A percentile compares a stretch with the other conserved stretches of the same genome.
Evolutionary conservation across 1,140 invertebrate genomes (phyloP).

Genomic region (Dendroctonus ponderosae): DNA sequence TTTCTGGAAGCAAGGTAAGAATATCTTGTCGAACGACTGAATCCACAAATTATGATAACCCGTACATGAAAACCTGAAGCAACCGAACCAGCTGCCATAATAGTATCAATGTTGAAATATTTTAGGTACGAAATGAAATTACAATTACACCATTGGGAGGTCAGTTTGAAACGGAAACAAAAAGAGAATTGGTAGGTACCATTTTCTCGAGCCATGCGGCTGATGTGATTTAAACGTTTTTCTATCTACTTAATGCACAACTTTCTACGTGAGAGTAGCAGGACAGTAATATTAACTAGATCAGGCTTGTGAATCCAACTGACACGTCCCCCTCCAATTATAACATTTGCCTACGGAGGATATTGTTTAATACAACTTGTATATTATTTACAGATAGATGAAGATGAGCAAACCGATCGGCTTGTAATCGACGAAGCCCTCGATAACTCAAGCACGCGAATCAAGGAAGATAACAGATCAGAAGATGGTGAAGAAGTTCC

Average conservation of each 20-base stretch:
- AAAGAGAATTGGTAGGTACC: conserved; percentile 36
- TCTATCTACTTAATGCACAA: too few species aligned
- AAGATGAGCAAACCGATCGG: conserved; percentile 55
- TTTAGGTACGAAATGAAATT: conserved; percentile 54
- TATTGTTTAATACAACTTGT: neutral
- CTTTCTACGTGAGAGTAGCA: too few species aligned
- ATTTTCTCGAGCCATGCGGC: too few species aligned
- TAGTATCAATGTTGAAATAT: neutral
- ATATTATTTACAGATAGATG: conserved; percentile 42
- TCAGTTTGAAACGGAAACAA: conserved; percentile 42
- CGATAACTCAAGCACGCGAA: conserved; percentile 41
- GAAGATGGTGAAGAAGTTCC: conserved; percentile 58
- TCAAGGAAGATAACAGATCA: conserved; percentile 49
- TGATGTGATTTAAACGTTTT: too few species aligned
- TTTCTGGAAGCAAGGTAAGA: conserved; percentile 63
- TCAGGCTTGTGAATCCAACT: too few species aligned
- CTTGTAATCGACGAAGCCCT: conserved; percentile 66
- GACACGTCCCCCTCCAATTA: neutral
- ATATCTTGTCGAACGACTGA: neutral
- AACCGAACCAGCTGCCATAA: too few species aligned
- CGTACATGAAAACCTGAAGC: too few species aligned
- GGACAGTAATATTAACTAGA: too few species aligned
- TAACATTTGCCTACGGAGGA: neutral
- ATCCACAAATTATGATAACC: too few species aligned
- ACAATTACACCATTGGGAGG: conserved; percentile 58